A percentile compares a stretch with the other conserved stretches of the same genome.
Evolutionary conservation across 1,140 invertebrate species (phyloP).

Genomic region (Sitodiplosis mosellana): DNA sequence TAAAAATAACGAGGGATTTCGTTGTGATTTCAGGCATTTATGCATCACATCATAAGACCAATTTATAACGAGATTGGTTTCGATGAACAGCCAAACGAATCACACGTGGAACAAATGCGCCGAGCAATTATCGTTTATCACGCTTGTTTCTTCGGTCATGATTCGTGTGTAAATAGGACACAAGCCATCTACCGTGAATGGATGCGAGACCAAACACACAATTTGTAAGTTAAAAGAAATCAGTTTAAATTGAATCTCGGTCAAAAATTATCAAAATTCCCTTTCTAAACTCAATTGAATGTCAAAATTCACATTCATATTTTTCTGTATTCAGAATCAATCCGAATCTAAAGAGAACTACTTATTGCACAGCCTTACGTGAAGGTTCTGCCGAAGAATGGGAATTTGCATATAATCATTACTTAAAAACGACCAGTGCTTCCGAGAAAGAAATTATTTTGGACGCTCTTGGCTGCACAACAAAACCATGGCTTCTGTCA

Average conservation of each 20-base stretch:
- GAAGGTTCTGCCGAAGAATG: constrained; percentile 31
- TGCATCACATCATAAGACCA: constrained; percentile 19
- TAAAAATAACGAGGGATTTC: background rate
- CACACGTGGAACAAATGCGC: constrained; percentile 26
- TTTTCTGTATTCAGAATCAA: constrained; percentile 20
- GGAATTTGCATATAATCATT: constrained; percentile 32
- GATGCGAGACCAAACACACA: constrained; percentile 19
- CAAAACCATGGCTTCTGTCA: constrained; percentile 20
- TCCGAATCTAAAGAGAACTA: constrained; percentile 25
- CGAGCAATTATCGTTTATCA: constrained; percentile 28
- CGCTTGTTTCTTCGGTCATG: constrained; percentile 29
- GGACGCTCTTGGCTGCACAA: constrained; percentile 34
- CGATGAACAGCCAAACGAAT: constrained; percentile 20
- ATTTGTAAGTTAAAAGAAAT: constrained; percentile 19
- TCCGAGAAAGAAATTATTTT: constrained; percentile 41
- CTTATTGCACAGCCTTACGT: constrained; percentile 36
- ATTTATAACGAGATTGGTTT: constrained; percentile 23
- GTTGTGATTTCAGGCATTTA: constrained; percentile 15
- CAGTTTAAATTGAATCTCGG: constrained; percentile 1
- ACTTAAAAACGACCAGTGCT: constrained; percentile 29
- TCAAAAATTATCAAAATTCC: too few relatives aligned
- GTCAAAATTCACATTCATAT: background rate
- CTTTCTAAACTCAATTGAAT: background rate
- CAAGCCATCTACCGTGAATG: constrained; percentile 25
- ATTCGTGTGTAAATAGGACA: constrained; percentile 26